phyloP scores from a whole-genome alignment of 2,113 vertebrate species.

The Ictidomys tridecemlineatus region DNA sequence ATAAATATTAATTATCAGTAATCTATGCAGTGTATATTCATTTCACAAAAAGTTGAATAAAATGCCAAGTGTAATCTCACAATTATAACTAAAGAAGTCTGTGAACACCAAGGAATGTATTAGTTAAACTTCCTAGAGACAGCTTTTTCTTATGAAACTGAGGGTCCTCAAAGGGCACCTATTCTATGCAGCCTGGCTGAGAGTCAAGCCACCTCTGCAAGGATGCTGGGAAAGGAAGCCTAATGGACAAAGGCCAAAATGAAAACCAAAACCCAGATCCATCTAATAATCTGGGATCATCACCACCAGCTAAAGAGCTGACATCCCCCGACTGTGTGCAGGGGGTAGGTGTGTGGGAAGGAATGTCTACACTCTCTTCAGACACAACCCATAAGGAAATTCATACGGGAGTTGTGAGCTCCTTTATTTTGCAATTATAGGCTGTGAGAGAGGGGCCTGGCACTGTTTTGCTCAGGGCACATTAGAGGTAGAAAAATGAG shows the following conservation, averaged over 20 bases:
- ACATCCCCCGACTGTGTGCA: no score
- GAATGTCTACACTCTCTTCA: not conserved
- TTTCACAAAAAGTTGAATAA: not conserved
- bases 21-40: not conserved
- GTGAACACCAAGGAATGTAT: not conserved
- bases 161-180: not conserved
- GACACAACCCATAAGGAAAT: not conserved
- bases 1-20: not conserved
- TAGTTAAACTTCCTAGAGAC: not conserved
- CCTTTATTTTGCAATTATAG: not conserved
- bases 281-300: not conserved
- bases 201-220: not conserved
- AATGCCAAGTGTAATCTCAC: not conserved
- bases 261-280: not conserved
- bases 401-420: not conserved
- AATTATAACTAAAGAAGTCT: not conserved
- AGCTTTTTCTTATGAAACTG: rapidly evolving
- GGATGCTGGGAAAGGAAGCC: not conserved
- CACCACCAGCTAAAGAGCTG: not conserved
- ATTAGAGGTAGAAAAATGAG: not conserved
- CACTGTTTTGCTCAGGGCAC: rapidly evolving
- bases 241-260: not conserved
- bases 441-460: not conserved
- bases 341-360: not conserved
- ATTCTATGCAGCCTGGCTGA: not conserved